These are phyloP conservation scores for Stenodema calcarata DNA, from an alignment of 2,888 invertebrate genomes.

Conservation along the genomic window DNA sequence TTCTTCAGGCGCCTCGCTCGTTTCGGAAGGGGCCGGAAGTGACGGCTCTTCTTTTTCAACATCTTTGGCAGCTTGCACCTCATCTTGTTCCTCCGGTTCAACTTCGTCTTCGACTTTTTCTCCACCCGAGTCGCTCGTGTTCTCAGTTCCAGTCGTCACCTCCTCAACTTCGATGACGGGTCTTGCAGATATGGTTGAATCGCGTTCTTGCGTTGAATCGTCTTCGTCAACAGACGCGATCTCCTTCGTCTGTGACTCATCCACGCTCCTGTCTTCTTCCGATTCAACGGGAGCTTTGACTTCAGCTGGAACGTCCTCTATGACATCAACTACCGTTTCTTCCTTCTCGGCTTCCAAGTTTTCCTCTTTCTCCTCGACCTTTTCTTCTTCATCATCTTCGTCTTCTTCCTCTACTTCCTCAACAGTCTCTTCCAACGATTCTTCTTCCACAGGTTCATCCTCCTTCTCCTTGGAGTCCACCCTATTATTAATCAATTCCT, in stretches of 20 bases:
- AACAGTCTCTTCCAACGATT: neutral
- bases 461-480: neutral
- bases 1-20: neutral
- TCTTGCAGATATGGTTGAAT: neutral
- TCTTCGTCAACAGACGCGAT: neutral
- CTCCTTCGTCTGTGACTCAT: neutral
- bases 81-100: neutral
- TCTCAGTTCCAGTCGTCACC: slow-evolving; percentile 5
- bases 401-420: neutral
- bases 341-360: slow-evolving; percentile 61
- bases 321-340: slow-evolving; percentile 57
- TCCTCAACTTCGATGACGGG: neutral
- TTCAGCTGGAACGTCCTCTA: slow-evolving; percentile 62
- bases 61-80: neutral
- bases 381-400: neutral
- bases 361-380: neutral
- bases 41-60: neutral
- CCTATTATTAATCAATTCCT: neutral
- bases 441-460: neutral
- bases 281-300: slow-evolving; percentile 54
- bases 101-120: slow-evolving; percentile 21
- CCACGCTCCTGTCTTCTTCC: slow-evolving; percentile 61
- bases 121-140: slow-evolving; percentile 13
- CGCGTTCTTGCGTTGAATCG: neutral
- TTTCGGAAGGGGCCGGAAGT: neutral